phyloP scores from a whole-genome alignment of 2,888 invertebrate species.

The Eudasyphora cyanicolor region DNA sequence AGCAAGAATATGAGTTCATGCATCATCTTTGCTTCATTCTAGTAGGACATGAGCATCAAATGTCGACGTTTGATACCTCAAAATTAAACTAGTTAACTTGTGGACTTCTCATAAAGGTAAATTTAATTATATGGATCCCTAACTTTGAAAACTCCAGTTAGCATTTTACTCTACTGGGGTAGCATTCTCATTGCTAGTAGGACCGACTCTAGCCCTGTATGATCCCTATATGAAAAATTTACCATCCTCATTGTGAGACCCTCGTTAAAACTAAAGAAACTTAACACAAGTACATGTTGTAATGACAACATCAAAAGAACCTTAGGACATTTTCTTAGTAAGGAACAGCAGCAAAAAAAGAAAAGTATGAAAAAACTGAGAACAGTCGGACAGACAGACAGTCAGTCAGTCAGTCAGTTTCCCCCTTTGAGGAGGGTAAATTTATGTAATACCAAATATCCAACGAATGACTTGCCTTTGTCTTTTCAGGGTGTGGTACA shows the following conservation, averaged over 20 bases:
- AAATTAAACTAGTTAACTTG: too few relatives aligned
- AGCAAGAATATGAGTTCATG: too few relatives aligned
- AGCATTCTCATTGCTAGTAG: too few relatives aligned
- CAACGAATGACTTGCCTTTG: neutral
- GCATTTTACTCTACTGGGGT: too few relatives aligned
- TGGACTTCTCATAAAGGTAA: too few relatives aligned
- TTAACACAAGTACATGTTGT: neutral
- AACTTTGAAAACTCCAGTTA: too few relatives aligned
- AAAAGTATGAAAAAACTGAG: too few relatives aligned
- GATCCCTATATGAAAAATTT: neutral
- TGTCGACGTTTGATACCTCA: too few relatives aligned
- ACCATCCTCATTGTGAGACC: neutral
- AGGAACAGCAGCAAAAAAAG: neutral
- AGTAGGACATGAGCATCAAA: too few relatives aligned
- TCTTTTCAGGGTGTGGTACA: slow-evolving; percentile 38
- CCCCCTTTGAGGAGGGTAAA: neutral
- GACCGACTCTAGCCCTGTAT: too few relatives aligned
- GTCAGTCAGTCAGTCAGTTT: neutral
- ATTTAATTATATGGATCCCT: too few relatives aligned
- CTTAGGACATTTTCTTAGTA: slow-evolving; percentile 7
- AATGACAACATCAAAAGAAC: neutral
- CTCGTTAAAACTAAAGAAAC: neutral
- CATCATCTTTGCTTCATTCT: too few relatives aligned
- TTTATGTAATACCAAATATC: neutral
- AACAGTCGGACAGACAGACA: neutral